phyloP scores from a whole-genome alignment of 2,888 invertebrate species.

The Drosophila demipolita region DNA sequence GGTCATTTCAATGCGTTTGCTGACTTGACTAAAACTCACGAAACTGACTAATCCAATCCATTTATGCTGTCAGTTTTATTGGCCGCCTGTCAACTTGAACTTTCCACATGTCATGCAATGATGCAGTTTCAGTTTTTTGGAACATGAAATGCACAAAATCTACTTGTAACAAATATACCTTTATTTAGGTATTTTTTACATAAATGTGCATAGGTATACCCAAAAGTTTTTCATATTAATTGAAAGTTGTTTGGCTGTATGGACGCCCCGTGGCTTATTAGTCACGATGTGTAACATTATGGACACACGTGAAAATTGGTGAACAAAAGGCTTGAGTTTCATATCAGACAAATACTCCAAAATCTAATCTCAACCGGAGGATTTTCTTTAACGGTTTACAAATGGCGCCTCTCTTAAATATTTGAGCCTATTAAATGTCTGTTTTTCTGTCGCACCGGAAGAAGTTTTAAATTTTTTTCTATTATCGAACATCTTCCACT shows the following conservation, averaged over 20 bases:
- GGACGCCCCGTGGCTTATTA: conserved; percentile 83
- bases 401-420: conserved; percentile 49
- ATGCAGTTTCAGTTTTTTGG: conserved; percentile 63
- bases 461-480: conserved; percentile 55
- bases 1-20: conserved; percentile 42
- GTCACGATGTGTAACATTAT: conserved; percentile 79
- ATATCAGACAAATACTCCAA: conserved; percentile 8
- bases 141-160: conserved; percentile 74
- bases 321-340: conserved; percentile 37
- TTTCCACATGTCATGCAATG: conserved; percentile 78
- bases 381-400: conserved; percentile 13
- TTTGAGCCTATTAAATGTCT: conserved; percentile 44
- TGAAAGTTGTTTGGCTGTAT: conserved; percentile 66
- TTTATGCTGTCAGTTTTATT: conserved; percentile 83
- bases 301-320: conserved; percentile 64
- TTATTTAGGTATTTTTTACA: conserved; percentile 11
- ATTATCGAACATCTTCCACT: conserved; percentile 54
- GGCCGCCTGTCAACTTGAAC: conserved; percentile 74
- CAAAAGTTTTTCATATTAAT: conserved; percentile 67
- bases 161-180: conserved; percentile 19
- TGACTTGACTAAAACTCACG: conserved; percentile 84
- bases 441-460: conserved; percentile 59
- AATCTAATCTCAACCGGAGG: conserved; percentile 1
- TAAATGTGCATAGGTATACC: conserved; percentile 22
- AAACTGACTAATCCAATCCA: conserved; percentile 82